Percentiles rank a stretch among this genome's conserved stretches.
phyloP scores from a whole-genome alignment of 2,113 vertebrate species.

The Acrocephalus kingi region DNA sequence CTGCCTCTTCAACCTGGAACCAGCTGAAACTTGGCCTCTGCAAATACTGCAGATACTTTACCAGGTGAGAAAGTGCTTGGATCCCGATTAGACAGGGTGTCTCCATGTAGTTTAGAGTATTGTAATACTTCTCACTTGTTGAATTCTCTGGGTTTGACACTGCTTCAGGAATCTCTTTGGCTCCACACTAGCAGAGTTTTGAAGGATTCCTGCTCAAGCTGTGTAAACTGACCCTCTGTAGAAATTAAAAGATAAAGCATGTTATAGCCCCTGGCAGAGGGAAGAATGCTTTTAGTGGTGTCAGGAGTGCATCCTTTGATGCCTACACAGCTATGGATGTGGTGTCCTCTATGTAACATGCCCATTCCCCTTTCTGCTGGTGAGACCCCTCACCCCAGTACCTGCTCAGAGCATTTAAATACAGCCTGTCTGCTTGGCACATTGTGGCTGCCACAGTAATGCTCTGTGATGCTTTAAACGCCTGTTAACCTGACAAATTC shows the following conservation, averaged over 20 bases:
- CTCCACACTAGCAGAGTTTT: neutral
- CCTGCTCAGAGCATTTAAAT: neutral
- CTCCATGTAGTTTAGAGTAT: neutral
- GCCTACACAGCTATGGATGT: neutral
- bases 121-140: neutral
- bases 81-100: neutral
- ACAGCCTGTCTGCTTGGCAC: neutral
- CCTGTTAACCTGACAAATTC: neutral
- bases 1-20: rapidly evolving
- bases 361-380: neutral
- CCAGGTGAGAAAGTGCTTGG: slow-evolving; percentile 33
- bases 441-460: neutral
- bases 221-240: neutral
- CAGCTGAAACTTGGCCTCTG: neutral
- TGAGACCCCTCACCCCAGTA: neutral
- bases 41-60: slow-evolving; percentile 50
- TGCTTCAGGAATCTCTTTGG: neutral
- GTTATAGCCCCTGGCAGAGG: neutral
- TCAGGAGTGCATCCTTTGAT: neutral
- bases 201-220: neutral
- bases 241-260: neutral
- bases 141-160: neutral
- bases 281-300: neutral
- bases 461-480: neutral
- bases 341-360: rapidly evolving